Evolutionary conservation across 2,888 invertebrate species (phyloP), one percentile per base, ranked within the genome.

Genomic region (Dynastes maya): DNA sequence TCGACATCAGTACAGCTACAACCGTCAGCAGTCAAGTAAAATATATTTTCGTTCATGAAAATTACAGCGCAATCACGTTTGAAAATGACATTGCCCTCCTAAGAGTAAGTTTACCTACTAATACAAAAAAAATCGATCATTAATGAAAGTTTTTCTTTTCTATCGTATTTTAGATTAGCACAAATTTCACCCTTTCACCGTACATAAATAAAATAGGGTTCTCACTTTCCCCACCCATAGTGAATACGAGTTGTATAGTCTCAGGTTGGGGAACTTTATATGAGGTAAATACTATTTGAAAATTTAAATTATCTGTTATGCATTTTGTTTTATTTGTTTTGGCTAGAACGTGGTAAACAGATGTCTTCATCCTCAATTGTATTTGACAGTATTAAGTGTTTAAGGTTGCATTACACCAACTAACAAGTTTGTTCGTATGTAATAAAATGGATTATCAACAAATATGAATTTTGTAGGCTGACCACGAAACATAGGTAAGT

Each of bases 21-120:
- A 77, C 40, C 9, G 27, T 67, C 22, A 22, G n/a, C 11, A 53
- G 29, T 6, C 2, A 40, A 55, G 32, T 81, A 6, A 80, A 82
- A 9, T 78, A 81, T 29, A 81, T 84, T 51, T 76, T 79, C 16
- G 53, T 82, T 5, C 84, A 85, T 79, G 82, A 82, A 45, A 53
- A 81, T 1, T 85, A 80, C 74, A 78, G 82, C 55, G 65, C 67
- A 29, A 63, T 65, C 3, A 65, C 71, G 4, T 79, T 83, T 64
- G 78, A 58, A 11, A 83, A 86, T 70, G 85, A 86, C 77, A 79
- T 85, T 40, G 85, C 85, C 2, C 76, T 86, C 6, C 76, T 84
- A 58, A 79, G 81, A 71, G 84, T 85, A 78, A 65, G 77, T 68
- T 37, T 65, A 29, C n/a, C 22, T 53, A 32, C 4, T 8, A 58